phyloP scores from a whole-genome alignment of 1,140 invertebrate genomes.

The Drosophila nasuta region DNA sequence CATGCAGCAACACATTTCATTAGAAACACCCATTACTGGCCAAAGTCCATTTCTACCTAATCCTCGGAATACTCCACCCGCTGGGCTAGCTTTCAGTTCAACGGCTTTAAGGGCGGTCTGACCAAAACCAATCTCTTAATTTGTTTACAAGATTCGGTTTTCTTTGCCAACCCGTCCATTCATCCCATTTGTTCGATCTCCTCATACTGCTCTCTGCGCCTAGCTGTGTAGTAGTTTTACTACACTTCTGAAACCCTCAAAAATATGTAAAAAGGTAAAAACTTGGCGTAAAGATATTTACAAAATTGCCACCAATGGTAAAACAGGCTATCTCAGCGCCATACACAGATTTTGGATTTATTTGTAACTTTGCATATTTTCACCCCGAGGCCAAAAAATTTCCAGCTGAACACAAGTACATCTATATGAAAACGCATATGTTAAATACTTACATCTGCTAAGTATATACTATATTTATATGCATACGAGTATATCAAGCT shows the following conservation, averaged over 20 bases:
- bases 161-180: constrained; percentile 45
- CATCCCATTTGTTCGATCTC: neutral
- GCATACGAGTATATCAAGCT: neutral
- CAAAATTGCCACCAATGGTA: neutral
- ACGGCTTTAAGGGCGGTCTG: constrained; percentile 74
- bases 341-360: constrained; percentile 79
- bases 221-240: constrained; percentile 55
- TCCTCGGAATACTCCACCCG: constrained; percentile 48
- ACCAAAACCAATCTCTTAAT: constrained; percentile 81
- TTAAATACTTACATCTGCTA: constrained; percentile 14
- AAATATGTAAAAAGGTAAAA: constrained; percentile 79
- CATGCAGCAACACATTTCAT: constrained; percentile 80
- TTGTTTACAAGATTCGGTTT: constrained; percentile 80
- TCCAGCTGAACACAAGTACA: constrained; percentile 66
- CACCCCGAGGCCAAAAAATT: constrained; percentile 78
- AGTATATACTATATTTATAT: too few species aligned
- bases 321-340: constrained; percentile 22
- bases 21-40: constrained; percentile 76
- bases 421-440: constrained; percentile 5
- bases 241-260: constrained; percentile 67
- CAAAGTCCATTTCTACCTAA: neutral
- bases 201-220: neutral
- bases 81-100: constrained; percentile 73
- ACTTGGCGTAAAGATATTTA: constrained; percentile 38
- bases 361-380: constrained; percentile 83